These are phyloP conservation scores for Ochotona curzoniae DNA, from an alignment of 2,113 vertebrate species.

Conservation along the genomic window DNA sequence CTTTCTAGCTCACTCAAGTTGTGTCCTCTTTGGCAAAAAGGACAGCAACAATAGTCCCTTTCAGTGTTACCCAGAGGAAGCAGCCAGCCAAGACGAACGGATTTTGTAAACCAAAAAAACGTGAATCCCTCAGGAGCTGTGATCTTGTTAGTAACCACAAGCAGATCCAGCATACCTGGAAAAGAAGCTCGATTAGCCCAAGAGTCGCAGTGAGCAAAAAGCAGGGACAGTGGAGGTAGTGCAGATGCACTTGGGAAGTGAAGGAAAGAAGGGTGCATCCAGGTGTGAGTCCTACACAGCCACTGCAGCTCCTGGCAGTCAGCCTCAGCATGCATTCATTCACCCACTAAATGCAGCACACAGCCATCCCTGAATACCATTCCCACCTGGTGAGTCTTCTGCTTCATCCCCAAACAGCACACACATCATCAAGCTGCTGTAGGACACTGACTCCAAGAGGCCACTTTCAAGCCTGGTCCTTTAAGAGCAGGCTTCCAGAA, in stretches of 20 bases:
- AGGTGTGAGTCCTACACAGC: not conserved
- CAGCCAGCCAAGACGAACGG: not conserved
- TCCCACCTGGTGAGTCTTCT: not conserved
- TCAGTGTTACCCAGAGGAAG: not conserved
- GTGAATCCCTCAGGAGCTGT: fast-evolving
- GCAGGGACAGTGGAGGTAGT: not conserved
- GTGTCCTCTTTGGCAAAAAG: not conserved
- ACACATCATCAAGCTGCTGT: not conserved
- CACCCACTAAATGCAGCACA: not conserved
- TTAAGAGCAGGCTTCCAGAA: not conserved
- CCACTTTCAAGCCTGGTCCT: not conserved
- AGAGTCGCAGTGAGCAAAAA: not conserved
- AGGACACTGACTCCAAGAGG: not conserved
- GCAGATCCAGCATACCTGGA: not conserved
- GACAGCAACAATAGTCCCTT: not conserved
- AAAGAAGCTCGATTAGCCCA: not conserved
- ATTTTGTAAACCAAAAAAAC: not conserved
- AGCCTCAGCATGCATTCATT: not conserved
- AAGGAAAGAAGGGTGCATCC: fast-evolving
- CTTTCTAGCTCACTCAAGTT: not conserved
- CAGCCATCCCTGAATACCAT: not conserved
- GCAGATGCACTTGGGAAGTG: not conserved
- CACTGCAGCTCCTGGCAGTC: fast-evolving
- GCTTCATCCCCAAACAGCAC: not conserved
- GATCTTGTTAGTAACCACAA: not conserved